A percentile compares a stretch with the other conserved stretches of the same genome.
phyloP scores from a whole-genome alignment of 2,113 vertebrate species.

The Leucosticte australis region DNA sequence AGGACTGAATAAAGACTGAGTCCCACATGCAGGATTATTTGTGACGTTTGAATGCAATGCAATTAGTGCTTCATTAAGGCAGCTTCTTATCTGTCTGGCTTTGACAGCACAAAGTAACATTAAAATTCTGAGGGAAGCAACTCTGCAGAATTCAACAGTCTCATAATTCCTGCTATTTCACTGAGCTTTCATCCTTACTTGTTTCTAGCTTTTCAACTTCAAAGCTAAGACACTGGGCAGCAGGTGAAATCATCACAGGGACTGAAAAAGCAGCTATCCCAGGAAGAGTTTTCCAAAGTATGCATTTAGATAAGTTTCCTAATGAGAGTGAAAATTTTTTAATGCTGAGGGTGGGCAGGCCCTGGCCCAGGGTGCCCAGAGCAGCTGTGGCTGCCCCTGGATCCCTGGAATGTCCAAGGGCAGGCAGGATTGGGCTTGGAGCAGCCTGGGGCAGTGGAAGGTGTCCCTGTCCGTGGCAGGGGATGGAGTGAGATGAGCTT shows the following conservation, averaged over 20 bases:
- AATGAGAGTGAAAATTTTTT: neutral
- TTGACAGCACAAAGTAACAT: constrained; percentile 53
- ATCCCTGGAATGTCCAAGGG: neutral
- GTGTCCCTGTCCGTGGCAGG: neutral
- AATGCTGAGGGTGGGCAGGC: accelerated
- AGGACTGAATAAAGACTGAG: neutral
- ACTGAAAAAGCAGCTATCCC: neutral
- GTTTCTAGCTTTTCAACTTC: neutral
- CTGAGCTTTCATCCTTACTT: neutral
- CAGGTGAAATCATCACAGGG: neutral
- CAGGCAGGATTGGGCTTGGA: accelerated
- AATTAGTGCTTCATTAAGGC: constrained; percentile 62
- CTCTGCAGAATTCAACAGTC: constrained; percentile 1
- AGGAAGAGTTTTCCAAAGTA: neutral
- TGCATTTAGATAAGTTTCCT: neutral
- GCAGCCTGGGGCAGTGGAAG: accelerated
- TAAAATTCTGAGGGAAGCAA: constrained; percentile 53
- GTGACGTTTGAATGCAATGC: constrained; percentile 50
- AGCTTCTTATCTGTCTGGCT: constrained; percentile 59
- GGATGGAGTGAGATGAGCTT: accelerated
- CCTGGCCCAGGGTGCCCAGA: accelerated
- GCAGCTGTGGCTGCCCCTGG: neutral
- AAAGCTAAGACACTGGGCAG: neutral
- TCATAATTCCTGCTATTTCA: neutral
- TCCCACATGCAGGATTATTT: constrained; percentile 37